Evolutionary conservation across 2,797 vertebrate species (phyloP).

Genomic region (Borostomias antarcticus): DNA sequence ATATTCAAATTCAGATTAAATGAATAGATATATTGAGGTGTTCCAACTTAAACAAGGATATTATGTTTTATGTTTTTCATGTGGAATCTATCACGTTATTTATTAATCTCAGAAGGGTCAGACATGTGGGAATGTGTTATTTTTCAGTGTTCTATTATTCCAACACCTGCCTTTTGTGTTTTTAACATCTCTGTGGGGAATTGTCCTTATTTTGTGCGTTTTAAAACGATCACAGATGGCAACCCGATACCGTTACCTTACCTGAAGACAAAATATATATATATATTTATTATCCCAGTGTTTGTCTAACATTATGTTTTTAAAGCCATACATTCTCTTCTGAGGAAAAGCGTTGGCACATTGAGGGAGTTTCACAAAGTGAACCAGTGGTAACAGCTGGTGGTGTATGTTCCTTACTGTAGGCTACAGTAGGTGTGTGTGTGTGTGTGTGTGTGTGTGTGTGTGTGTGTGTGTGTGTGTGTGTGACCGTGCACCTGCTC

Average conservation of each 20-base stretch:
- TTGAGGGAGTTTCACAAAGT: too few species aligned
- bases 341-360: too few species aligned
- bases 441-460: constrained; percentile 2
- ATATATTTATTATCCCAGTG: not conserved
- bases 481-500: not conserved
- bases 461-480: not conserved
- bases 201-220: too few species aligned
- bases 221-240: not conserved
- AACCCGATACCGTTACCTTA: not conserved
- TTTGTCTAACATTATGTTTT: not conserved
- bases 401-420: too few species aligned
- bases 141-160: not conserved
- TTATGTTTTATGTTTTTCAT: not conserved
- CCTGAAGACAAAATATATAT: not conserved
- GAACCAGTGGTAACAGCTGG: too few species aligned
- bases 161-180: not conserved
- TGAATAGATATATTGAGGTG: not conserved
- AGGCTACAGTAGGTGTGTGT: too few species aligned
- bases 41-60: not conserved
- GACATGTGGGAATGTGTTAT: not conserved
- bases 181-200: not conserved
- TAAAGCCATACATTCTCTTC: too few species aligned
- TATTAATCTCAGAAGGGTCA: not conserved
- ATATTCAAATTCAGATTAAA: too few species aligned
- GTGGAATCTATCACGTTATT: not conserved